Conservation (phyloP, 2,888 invertebrate species). For the Lepidochitona cinerea region DNA sequence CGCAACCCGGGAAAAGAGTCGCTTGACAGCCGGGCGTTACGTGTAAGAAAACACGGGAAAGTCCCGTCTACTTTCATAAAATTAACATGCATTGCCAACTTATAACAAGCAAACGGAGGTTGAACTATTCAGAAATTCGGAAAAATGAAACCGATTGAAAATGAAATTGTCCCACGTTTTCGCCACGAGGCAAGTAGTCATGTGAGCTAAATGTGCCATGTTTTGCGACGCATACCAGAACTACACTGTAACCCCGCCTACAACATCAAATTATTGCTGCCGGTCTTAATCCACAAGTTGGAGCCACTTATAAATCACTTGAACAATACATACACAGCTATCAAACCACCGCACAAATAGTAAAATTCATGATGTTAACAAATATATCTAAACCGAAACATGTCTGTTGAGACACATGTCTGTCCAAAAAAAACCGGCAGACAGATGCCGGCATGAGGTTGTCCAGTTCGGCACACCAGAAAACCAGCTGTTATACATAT, state of each 20-base stretch:
- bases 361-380: no score
- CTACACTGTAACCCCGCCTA: constrained; percentile 37
- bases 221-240: constrained; percentile 10
- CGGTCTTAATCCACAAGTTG: no score
- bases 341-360: no score
- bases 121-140: no score
- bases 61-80: no score
- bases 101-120: no score
- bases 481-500: background rate
- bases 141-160: no score
- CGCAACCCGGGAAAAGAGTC: background rate
- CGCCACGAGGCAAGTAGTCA: constrained; percentile 19
- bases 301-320: background rate
- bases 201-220: constrained; percentile 17
- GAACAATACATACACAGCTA: background rate
- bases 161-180: no score
- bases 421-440: background rate
- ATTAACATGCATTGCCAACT: no score
- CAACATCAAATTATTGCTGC: background rate
- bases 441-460: constrained; percentile 8
- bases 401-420: background rate
- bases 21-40: background rate
- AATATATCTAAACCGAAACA: no score
- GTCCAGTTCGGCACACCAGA: background rate
- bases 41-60: no score